Evolutionary conservation across 2,888 invertebrate genomes (phyloP), one percentile per base, ranked within the genome.

Genomic region (Ophion slaviceki): DNA sequence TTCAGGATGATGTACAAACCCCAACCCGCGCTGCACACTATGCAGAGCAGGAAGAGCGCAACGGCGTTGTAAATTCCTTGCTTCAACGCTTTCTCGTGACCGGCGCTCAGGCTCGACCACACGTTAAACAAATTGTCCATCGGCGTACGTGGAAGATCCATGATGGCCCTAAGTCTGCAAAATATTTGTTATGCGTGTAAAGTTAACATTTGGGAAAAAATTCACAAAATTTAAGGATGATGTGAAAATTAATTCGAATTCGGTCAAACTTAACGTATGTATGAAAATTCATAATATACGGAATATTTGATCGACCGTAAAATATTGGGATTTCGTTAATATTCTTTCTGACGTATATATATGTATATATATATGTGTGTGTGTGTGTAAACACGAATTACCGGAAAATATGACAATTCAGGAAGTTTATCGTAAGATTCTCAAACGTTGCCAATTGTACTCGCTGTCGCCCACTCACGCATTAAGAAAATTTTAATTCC

Each of bases 1-100:
- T 98, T 97, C 47, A 99, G 94, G 88, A 98, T 97, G 87, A 97
- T 95, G 94, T 97, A 98, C 8, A 98, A 95, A 1, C 97, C 97
- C 92, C 96, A 97, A 64, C 96, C 95, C 20, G 97, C 97, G 59
- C 96, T 96, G 92, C 96, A 96, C 89, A 96, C 96, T 74, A 97
- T 93, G 66, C 96, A 94, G 86, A 98, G 94, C 88, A 98, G 95
- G 89, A 97, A 96, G 79, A 97, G 94, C n/a, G 98, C 98, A 85
- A 97, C 95, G 6, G 97, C 97, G 94, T 98, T 98, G 94, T 98
- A 98, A 90, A 98, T 96, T n/a, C 98, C 98, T 94, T 97, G 97
- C 95, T 97, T 98, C 92, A 98, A 95, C n/a, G 97, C 97, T 94
- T 98, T 97, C 94, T 98, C 98, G 91, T 98, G 97, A 61, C 97